Conservation (phyloP, 1,140 invertebrate species). For the Meloidogyne hapla region DNA sequence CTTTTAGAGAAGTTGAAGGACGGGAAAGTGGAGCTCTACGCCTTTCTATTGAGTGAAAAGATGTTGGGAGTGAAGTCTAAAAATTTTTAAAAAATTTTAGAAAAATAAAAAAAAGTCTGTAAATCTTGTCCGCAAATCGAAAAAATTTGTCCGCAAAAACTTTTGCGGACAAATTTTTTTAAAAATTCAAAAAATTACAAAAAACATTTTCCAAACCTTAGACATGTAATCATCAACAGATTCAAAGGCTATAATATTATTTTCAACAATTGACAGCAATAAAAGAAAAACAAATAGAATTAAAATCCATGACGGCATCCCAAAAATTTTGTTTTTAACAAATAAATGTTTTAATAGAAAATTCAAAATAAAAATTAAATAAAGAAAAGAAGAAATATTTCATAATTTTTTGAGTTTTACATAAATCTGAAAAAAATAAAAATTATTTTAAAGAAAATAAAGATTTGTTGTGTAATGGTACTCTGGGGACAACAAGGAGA, state of each 20-base stretch:
- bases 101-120: too few species aligned
- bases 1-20: not conserved
- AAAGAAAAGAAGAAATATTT: not conserved
- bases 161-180: not conserved
- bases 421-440: not conserved
- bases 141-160: not conserved
- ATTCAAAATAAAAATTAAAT: not conserved
- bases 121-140: too few species aligned
- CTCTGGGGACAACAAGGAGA: not conserved
- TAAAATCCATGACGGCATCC: not conserved
- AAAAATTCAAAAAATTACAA: not conserved
- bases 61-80: not conserved
- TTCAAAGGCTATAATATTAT: not conserved
- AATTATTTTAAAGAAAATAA: not conserved
- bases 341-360: not conserved
- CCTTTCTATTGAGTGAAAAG: not conserved
- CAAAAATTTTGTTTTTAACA: not conserved
- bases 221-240: not conserved
- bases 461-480: not conserved
- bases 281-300: not conserved
- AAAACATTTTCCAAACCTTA: not conserved
- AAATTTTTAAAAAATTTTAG: not conserved
- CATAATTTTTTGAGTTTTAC: not conserved
- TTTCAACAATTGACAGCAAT: not conserved
- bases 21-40: constrained; percentile 1